Evolutionary conservation across 2,797 vertebrate species (phyloP), one percentile per base, ranked within the genome.

Genomic region (Muscicapa striata): DNA sequence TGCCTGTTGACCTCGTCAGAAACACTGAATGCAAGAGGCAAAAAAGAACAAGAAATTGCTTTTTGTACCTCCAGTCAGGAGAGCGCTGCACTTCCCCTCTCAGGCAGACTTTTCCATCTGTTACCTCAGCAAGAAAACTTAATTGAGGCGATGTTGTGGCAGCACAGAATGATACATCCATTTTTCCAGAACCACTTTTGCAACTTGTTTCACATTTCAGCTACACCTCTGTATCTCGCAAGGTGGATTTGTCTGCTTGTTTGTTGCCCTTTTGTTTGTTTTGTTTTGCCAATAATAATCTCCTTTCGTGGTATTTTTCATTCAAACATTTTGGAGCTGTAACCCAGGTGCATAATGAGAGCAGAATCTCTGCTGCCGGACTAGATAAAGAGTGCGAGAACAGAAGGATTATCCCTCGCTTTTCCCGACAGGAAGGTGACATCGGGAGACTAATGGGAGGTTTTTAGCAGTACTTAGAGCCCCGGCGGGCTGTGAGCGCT

Each of bases 31-130:
- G 51, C 46, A 19, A 19, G 89, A 52, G 79, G 13, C 3, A 82
- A 83, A 87, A 89, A 75, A 77, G 79, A 57, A 92, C 77, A 93
- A 87, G 87, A 90, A 95, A 91, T 89, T 52, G 76, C 84, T 95
- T 88, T 69, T 3, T 80, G 68, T 77, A 55, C 58, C 59, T 89
- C 13, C 64, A 86, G 89, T 66, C 66, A 62, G 89, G 89, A 85
- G 77, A 86, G 30, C 82, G 58, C 88, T 49, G 51, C 70, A 4
- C 36, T 72, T 77, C 48, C 58, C 94, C 72, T 96, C 40, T 0
- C 73, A 38, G 93, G 61, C 79, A 73, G 59, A 3, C 34, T 85
- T 76, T n/a, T 51, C 91, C 85, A 62, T 90, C 89, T 94, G 84
- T 67, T 75, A n/a, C 88, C 90, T 78, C 89, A 9, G 1, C 48